Evolutionary conservation across 1,140 invertebrate species (phyloP), one percentile per base, ranked within the genome.

Genomic region (Drosophila sproati): DNA sequence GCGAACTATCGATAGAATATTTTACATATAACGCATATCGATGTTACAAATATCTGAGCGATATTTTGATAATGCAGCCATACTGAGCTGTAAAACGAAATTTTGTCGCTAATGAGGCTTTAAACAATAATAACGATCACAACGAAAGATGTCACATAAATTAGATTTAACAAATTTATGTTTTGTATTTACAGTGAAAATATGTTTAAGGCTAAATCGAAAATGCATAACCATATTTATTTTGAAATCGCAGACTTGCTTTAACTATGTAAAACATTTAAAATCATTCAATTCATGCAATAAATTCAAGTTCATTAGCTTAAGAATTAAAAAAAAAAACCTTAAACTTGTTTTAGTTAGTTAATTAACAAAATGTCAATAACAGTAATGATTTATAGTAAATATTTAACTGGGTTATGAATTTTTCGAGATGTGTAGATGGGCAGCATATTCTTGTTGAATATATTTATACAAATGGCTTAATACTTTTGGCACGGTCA

Each of bases 171-270:
- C 20, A 1, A 20, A 20, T 20, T 20, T 20, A 20, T 39, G 39
- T 43, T 43, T 43, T 43, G 39, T 4, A 43, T 20, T 20, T 20
- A 20, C 20, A 8, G n/a, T 43, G n/a, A 43, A 12, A 10, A 35
- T 51, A 35, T 3, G 52, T 35, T 51, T 56, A 20, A 20, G 6
- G 39, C 7, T 41, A 10, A 41, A 41, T 41, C n/a, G 20, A 50
- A 61, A 69, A 50, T 43, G n/a, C 48, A 56, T 71, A 63, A 71
- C 60, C 37, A 48, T 20, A 20, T 50, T 71, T 64, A 71, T 56
- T 71, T 64, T 56, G 68, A 48, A 63, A 34, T 71, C 55, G 51
- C 56, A 35, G 6, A 63, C n/a, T 55, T 54, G 34, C 4, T 72
- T 39, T 56, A 37, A 48, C 20, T 50, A 34, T 37, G 29, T 66